Percentiles rank a stretch among this genome's conserved stretches.
Conservation (phyloP, 2,113 vertebrate species). For the Trogon surrucura region DNA sequence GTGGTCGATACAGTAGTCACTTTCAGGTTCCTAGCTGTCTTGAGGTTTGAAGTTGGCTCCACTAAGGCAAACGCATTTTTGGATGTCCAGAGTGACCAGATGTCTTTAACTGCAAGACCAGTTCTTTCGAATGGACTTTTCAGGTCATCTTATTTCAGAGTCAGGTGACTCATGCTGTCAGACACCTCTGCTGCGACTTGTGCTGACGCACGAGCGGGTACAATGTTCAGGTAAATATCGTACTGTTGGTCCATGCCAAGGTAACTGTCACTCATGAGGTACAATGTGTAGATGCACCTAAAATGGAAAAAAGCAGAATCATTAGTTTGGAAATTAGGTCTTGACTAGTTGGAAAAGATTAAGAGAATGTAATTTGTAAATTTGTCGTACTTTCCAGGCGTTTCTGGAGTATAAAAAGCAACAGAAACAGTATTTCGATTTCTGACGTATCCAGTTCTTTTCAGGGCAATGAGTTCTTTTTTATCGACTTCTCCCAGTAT, state of each 20-base stretch:
- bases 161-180: constrained; percentile 45
- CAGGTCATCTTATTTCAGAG: constrained; percentile 59
- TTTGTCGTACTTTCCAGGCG: constrained; percentile 85
- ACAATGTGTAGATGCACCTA: constrained; percentile 96
- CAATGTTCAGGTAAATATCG: constrained; percentile 88
- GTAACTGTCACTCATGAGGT: constrained; percentile 98
- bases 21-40: constrained; percentile 45
- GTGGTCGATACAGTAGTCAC: constrained; percentile 52
- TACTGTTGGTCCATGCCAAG: constrained; percentile 98
- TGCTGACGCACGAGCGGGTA: constrained; percentile 72
- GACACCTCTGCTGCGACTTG: constrained; percentile 79
- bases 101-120: constrained; percentile 21
- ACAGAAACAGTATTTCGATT: constrained; percentile 79
- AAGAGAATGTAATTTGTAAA: neutral
- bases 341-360: neutral
- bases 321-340: neutral
- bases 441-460: constrained; percentile 89
- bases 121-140: constrained; percentile 12
- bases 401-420: constrained; percentile 94
- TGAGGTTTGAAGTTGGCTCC: constrained; percentile 76
- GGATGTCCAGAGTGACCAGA: constrained; percentile 32
- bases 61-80: constrained; percentile 66
- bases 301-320: neutral
- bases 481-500: constrained; percentile 93
- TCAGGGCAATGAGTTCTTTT: constrained; percentile 91